Evolutionary conservation across 2,888 invertebrate species (phyloP).

Genomic region (Quadriops clusia): DNA sequence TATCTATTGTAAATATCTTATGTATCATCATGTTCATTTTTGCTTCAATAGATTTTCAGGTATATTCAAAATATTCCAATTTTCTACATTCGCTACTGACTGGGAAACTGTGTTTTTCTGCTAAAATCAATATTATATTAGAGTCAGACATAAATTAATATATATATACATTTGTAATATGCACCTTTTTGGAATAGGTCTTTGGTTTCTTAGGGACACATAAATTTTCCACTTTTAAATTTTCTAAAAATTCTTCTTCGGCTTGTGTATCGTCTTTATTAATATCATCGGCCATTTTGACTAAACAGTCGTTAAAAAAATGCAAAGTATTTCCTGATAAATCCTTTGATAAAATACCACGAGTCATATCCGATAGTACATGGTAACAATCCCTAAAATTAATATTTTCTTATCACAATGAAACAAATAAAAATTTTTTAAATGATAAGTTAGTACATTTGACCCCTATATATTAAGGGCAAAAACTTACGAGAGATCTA

Average conservation of each 20-base stretch:
- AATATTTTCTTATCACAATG: constrained; percentile 1
- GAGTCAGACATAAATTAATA: too few species aligned
- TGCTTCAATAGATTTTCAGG: too few species aligned
- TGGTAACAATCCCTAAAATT: constrained; percentile 21
- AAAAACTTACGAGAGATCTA: constrained; percentile 23
- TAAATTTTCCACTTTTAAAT: constrained; percentile 10
- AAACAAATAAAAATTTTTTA: neutral
- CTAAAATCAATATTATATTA: too few species aligned
- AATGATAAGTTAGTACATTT: neutral
- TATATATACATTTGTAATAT: too few species aligned
- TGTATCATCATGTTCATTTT: too few species aligned
- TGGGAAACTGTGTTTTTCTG: too few species aligned
- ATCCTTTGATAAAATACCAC: constrained; percentile 19
- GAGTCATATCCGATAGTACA: constrained; percentile 19
- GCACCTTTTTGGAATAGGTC: constrained; percentile 6
- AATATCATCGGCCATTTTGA: constrained; percentile 17
- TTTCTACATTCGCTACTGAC: too few species aligned
- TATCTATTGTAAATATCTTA: too few species aligned
- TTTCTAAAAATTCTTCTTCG: constrained; percentile 14
- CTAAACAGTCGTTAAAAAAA: constrained; percentile 18
- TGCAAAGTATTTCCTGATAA: constrained; percentile 14
- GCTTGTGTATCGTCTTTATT: constrained; percentile 15
- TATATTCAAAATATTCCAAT: too few species aligned
- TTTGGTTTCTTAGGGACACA: constrained; percentile 4
- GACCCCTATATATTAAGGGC: too few species aligned